Percentiles rank a stretch among this genome's conserved stretches.
These are phyloP conservation scores for Gastracanthus pulcherrimus DNA, from an alignment of 2,888 invertebrate species.

Conservation along the genomic window DNA sequence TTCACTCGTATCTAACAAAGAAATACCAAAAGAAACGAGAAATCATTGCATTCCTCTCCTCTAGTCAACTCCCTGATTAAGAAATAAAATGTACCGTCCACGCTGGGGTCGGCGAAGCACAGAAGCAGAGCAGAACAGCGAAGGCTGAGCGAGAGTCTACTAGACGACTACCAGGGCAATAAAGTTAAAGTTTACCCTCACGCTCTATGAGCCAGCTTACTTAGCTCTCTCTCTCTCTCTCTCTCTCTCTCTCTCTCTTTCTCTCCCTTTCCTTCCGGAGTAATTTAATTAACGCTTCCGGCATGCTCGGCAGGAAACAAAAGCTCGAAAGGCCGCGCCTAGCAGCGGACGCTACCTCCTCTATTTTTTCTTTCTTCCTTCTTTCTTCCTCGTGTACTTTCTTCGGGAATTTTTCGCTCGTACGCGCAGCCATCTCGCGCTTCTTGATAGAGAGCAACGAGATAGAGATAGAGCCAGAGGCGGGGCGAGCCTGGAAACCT, in stretches of 20 bases:
- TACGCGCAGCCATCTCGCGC: background rate
- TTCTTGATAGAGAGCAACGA: constrained; percentile 8
- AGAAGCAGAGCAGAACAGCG: background rate
- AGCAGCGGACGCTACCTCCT: background rate
- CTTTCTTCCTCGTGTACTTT: background rate
- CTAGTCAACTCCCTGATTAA: constrained; percentile 34
- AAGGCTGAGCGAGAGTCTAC: background rate
- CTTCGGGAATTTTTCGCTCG: constrained; percentile 29
- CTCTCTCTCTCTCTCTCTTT: background rate
- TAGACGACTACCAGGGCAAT: constrained; percentile 22
- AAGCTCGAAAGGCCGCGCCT: constrained; percentile 35
- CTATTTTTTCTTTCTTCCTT: background rate
- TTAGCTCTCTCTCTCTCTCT: background rate
- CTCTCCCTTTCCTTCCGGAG: constrained; percentile 20
- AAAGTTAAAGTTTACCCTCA: constrained; percentile 48
- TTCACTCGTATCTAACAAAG: background rate
- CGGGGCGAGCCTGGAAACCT: background rate
- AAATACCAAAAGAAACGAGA: background rate
- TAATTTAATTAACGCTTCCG: constrained; percentile 59
- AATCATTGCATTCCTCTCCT: background rate
- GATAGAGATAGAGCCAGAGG: background rate
- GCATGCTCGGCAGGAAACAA: constrained; percentile 40
- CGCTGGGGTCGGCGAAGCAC: background rate
- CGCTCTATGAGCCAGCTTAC: constrained; percentile 40
- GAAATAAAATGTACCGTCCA: constrained; percentile 36